phyloP scores from a whole-genome alignment of 2,888 invertebrate genomes.

The Colletes collaris region DNA sequence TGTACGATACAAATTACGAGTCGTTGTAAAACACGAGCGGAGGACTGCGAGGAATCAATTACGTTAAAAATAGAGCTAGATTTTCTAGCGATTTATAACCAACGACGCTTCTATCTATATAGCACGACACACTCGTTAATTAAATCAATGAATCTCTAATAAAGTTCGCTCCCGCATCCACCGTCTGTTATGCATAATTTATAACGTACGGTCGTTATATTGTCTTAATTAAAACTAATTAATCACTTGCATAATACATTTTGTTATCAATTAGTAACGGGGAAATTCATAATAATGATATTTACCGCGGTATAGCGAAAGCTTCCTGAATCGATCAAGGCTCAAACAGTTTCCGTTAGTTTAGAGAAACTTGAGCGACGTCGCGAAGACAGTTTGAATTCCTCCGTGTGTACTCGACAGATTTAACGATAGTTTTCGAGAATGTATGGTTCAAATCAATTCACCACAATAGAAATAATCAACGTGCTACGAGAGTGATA shows the following conservation, averaged over 20 bases:
- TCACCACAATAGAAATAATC: no score
- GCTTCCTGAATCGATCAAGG: background rate
- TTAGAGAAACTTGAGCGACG: no score
- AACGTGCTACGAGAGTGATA: no score
- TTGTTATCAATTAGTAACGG: constrained; percentile 19
- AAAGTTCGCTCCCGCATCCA: background rate
- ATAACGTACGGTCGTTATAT: constrained; percentile 11
- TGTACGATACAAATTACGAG: constrained; percentile 31
- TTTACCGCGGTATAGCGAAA: background rate
- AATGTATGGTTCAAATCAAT: no score
- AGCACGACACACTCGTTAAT: constrained; percentile 11
- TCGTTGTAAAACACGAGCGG: background rate
- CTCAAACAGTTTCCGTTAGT: no score
- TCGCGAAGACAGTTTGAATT: no score
- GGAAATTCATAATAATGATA: background rate
- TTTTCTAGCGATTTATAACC: constrained; percentile 6
- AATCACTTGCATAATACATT: constrained; percentile 6
- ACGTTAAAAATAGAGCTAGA: background rate
- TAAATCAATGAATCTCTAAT: constrained; percentile 13
- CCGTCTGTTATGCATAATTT: constrained; percentile 19
- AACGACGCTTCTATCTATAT: background rate
- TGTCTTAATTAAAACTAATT: constrained; percentile 30
- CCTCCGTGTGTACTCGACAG: no score
- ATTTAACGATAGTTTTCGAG: no score
- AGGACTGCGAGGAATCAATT: background rate